Evolutionary conservation across 2,888 invertebrate species (phyloP), one percentile per base, ranked within the genome.

Genomic region (Blastobasis lacticolella): DNA sequence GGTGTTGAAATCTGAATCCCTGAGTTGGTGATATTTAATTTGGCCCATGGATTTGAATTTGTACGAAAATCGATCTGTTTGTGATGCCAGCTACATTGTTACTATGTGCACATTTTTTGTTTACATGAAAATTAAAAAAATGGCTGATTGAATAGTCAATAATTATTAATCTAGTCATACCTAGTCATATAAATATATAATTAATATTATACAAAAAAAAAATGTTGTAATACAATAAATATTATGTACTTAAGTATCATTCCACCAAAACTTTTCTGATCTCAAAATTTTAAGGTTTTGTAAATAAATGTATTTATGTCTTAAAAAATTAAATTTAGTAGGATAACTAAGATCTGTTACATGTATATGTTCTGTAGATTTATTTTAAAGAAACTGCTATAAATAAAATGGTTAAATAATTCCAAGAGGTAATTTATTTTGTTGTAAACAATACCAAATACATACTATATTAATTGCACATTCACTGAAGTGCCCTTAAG

Each of bases 401-500:
- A 23, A 23, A 23, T 23, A 23, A 23, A 23, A 23, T 23, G 23
- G 23, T 23, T 23, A 23, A 23, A 23, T 23, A 23, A 23, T 23
- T 23, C 23, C 23, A 23, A 23, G 23, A 23, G 23, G 23, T 23
- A 23, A 23, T 23, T 23, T 23, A 23, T 23, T 23, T 23, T 23
- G 3, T 23, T 50, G 49, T 50, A 52, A 57, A 53, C 50, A 54
- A 53, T 53, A 63, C 52, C 53, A 50, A 46, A 23, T 50, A 37
- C 59, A 49, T 53, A 60, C 50, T 60, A 59, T 57, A 61, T 45
- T 45, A 36, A 23, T 6, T 10, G 58, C 51, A 58, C 54, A 62
- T 64, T 71, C 69, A 52, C 49, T 56, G n/a, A 61, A 59, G 56
- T 58, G 54, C 50, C 61, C 56, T 49, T 58, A 43, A 55, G 57